A percentile compares a stretch with the other conserved stretches of the same genome.
Evolutionary conservation across 2,888 invertebrate species (phyloP).

Genomic region (Xylota sylvarum): DNA sequence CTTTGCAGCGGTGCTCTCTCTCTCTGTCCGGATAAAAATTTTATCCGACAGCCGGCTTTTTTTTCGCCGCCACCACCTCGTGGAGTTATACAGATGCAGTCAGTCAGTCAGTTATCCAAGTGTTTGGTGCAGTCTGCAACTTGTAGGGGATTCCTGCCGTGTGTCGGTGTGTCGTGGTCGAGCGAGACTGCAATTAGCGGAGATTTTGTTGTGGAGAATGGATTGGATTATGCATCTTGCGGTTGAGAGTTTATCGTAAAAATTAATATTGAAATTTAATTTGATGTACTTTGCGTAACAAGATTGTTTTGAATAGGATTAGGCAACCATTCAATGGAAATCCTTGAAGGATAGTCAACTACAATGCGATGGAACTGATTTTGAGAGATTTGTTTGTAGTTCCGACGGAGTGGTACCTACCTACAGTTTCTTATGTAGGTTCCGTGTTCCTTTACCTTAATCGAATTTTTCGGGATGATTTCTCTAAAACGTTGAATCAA

Average conservation of each 20-base stretch:
- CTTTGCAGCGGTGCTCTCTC: constrained; percentile 57
- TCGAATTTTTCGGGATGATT: too few species aligned
- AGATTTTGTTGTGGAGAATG: constrained; percentile 1
- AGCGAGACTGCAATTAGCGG: not conserved
- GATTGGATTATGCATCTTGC: not conserved
- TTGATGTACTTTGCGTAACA: too few species aligned
- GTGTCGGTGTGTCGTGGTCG: not conserved
- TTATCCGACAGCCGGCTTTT: constrained; percentile 59
- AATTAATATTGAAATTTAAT: too few species aligned
- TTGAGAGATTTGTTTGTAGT: too few species aligned
- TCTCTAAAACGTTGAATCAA: too few species aligned
- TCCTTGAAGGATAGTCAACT: too few species aligned
- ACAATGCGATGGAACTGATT: too few species aligned
- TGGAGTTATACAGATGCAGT: not conserved
- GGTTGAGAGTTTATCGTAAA: not conserved
- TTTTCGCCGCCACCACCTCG: not conserved
- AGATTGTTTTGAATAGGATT: too few species aligned
- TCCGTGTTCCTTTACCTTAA: too few species aligned
- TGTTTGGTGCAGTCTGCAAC: constrained; percentile 6
- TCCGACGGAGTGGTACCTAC: too few species aligned
- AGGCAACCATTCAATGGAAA: too few species aligned
- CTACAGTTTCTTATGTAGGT: too few species aligned
- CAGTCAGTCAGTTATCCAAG: not conserved
- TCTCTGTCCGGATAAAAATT: constrained; percentile 35
- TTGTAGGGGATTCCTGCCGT: not conserved